phyloP scores from a whole-genome alignment of 1,140 invertebrate genomes.

The Ruditapes philippinarum region DNA sequence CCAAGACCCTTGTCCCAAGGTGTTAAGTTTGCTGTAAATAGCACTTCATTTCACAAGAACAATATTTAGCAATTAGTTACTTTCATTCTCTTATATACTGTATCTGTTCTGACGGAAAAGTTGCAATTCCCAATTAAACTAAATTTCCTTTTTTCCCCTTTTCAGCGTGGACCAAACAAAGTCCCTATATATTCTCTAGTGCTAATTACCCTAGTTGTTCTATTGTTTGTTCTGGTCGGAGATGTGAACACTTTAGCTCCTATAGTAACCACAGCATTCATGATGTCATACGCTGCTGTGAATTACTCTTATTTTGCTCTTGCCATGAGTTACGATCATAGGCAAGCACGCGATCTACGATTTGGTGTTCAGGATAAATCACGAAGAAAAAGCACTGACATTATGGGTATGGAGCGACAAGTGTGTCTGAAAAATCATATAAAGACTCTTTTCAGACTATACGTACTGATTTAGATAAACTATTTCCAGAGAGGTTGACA shows the following conservation, averaged over 20 bases:
- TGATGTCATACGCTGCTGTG: slow-evolving; percentile 97
- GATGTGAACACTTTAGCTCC: slow-evolving; percentile 98
- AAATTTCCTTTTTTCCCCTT: slow-evolving; percentile 76
- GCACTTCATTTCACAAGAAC: too few species aligned
- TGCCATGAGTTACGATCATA: slow-evolving; percentile 97
- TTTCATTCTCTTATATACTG: too few species aligned
- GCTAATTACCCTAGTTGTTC: slow-evolving; percentile 94
- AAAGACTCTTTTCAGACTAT: slow-evolving; percentile 84
- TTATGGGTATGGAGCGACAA: slow-evolving; percentile 71
- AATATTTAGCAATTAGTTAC: too few species aligned
- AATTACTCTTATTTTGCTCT: slow-evolving; percentile 99
- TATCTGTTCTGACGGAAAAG: too few species aligned
- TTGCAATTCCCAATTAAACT: too few species aligned
- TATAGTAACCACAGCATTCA: slow-evolving; percentile 99
- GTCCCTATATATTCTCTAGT: slow-evolving; percentile 96
- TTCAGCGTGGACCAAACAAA: slow-evolving; percentile 97
- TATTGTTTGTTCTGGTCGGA: slow-evolving; percentile 96
- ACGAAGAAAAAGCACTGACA: not conserved
- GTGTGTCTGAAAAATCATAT: slow-evolving; percentile 50
- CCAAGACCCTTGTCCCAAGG: too few species aligned
- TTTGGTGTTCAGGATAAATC: slow-evolving; percentile 63
- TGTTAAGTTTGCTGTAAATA: too few species aligned
- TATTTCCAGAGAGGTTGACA: slow-evolving; percentile 85
- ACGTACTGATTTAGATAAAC: slow-evolving; percentile 83
- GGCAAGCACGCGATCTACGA: slow-evolving; percentile 90